Evolutionary conservation across 2,797 vertebrate genomes (phyloP).

Genomic region (Vireo griseus): DNA sequence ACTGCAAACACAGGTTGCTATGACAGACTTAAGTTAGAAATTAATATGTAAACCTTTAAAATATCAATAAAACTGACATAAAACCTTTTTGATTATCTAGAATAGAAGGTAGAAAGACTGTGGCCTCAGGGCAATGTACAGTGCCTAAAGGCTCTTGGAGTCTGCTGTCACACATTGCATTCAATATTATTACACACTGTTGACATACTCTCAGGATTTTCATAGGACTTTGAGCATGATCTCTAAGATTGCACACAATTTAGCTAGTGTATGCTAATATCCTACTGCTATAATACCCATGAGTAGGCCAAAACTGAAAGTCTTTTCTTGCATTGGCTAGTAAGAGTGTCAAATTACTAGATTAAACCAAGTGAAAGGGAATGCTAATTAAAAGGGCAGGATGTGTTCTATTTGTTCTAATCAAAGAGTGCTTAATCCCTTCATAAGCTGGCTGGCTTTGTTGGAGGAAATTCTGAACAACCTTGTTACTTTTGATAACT

Average conservation of each 20-base stretch:
- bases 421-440: slow-evolving; percentile 81
- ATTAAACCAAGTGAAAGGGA: slow-evolving; percentile 59
- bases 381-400: slow-evolving; percentile 76
- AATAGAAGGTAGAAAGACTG: slow-evolving; percentile 37
- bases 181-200: slow-evolving; percentile 50
- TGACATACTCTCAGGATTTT: slow-evolving; percentile 57
- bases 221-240: slow-evolving; percentile 48
- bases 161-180: slow-evolving; percentile 54
- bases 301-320: slow-evolving; percentile 13
- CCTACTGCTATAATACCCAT: not conserved
- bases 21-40: slow-evolving; percentile 39
- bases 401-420: slow-evolving; percentile 77
- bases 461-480: slow-evolving; percentile 80
- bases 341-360: slow-evolving; percentile 61
- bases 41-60: slow-evolving; percentile 62
- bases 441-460: slow-evolving; percentile 77
- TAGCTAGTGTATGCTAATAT: not conserved
- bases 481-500: slow-evolving; percentile 83
- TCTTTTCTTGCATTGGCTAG: slow-evolving; percentile 43
- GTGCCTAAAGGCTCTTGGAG: slow-evolving; percentile 40
- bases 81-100: slow-evolving; percentile 47
- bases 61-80: slow-evolving; percentile 57
- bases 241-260: slow-evolving; percentile 29
- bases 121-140: slow-evolving; percentile 52
- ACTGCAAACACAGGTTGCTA: not conserved